Evolutionary conservation across 2,113 vertebrate species (phyloP), one percentile per base, ranked within the genome.

Genomic region (Mesitornis unicolor): DNA sequence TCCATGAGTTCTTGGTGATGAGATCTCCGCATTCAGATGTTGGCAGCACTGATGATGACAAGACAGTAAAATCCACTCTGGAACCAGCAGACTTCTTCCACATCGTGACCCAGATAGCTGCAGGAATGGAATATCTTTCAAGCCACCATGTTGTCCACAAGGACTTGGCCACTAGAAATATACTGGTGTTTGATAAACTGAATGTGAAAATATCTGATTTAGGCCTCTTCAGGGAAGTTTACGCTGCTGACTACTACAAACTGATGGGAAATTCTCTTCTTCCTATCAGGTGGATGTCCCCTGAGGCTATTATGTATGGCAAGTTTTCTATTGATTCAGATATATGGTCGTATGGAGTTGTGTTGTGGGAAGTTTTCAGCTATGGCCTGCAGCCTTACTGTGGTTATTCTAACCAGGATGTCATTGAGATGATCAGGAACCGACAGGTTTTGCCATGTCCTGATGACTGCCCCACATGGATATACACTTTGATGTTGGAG

Each of bases 381-480:
- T 99, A 99, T 7, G 99, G 99, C 84, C 98, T 99, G 90, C 99
- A 99, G 97, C 99, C 99, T 8, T 99, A 99, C 69, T 99, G 99
- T 51, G 99, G 99, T 70, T 99, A 99, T 96, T 99, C 99, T 77
- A 99, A 99, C 96, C 99, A 99, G 95, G 99, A 99, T 70, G 99
- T 99, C 85, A 99, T 99, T 8, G 99, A 99, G 97, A 99, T 99
- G 99, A 98, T 99, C 47, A 99, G 98, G 42, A 97, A 97, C 93
- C 98, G 98, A 43, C 99, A 99, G 97, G 97, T 99, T 38, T 97
- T 99, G 71, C 97, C 98, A 4, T 99, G 99, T 96, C 99, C 99
- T 0, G 99, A 99, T 2, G 99, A 99, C 96, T 99, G 99, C 94
- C 99, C 99, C 0, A 98, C 98, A 38, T 99, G 99, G 99, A 98